Conservation (phyloP, 2,888 invertebrate genomes). For the Diarsia rubi region DNA sequence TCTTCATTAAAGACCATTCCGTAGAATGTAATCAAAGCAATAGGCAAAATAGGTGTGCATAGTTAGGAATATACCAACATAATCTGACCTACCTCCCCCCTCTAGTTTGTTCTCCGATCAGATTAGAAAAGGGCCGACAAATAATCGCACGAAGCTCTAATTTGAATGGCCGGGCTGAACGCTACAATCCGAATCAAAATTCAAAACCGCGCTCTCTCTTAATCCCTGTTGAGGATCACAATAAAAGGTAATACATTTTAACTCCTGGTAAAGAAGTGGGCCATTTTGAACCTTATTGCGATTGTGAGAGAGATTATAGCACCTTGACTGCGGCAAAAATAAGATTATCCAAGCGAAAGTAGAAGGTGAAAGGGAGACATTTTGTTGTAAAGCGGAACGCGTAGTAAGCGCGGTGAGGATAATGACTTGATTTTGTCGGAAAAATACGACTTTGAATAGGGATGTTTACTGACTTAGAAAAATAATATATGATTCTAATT, state of each 20-base stretch:
- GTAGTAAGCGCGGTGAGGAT: slow-evolving; percentile 66
- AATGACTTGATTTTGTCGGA: slow-evolving; percentile 57
- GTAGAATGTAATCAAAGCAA: slow-evolving; percentile 88
- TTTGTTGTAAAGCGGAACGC: slow-evolving; percentile 81
- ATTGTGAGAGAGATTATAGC: slow-evolving; percentile 74
- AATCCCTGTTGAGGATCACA: slow-evolving; percentile 91
- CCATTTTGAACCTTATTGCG: slow-evolving; percentile 79
- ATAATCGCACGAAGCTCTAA: slow-evolving; percentile 84
- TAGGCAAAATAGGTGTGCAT: slow-evolving; percentile 89
- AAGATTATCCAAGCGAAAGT: slow-evolving; percentile 91
- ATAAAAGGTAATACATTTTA: slow-evolving; percentile 91
- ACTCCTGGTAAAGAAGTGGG: slow-evolving; percentile 75
- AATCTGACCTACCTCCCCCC: slow-evolving; percentile 73
- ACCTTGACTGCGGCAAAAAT: slow-evolving; percentile 80
- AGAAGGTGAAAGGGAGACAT: slow-evolving; percentile 91
- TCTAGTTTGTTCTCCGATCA: slow-evolving; percentile 61
- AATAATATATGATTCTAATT: no score
- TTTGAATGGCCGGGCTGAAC: slow-evolving; percentile 82
- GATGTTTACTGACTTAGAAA: no score
- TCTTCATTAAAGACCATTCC: slow-evolving; percentile 87
- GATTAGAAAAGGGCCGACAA: slow-evolving; percentile 78
- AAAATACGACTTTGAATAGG: background rate
- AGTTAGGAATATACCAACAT: slow-evolving; percentile 80
- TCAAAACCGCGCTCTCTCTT: slow-evolving; percentile 91
- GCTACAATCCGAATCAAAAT: slow-evolving; percentile 90